Conservation (phyloP, 2,113 vertebrate species). For the Tragelaphus scriptus region DNA sequence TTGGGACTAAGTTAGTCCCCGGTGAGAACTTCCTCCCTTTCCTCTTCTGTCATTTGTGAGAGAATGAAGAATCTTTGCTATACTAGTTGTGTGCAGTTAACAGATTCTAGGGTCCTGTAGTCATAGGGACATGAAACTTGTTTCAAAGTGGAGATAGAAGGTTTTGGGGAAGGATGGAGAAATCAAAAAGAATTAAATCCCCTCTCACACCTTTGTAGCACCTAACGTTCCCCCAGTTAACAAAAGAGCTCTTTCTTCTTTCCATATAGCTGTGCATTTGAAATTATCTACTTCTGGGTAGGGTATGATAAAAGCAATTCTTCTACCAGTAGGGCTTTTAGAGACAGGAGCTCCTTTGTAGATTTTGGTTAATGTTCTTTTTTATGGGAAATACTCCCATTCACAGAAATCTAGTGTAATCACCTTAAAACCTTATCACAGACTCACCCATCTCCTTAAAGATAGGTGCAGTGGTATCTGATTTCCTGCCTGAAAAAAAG, state of each 20-base stretch:
- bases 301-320: neutral
- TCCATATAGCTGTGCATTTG: neutral
- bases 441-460: neutral
- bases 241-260: neutral
- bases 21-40: neutral
- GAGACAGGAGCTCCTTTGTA: neutral
- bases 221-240: neutral
- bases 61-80: neutral
- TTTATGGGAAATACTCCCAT: neutral
- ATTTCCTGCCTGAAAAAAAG: neutral
- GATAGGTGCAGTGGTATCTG: neutral
- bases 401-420: neutral
- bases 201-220: neutral
- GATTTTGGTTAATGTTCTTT: neutral
- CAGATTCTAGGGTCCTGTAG: neutral
- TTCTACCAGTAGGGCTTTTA: neutral
- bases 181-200: neutral
- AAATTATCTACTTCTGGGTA: neutral
- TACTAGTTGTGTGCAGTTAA: neutral
- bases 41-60: neutral
- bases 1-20: neutral
- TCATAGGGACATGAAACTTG: neutral
- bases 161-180: neutral
- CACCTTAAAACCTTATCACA: neutral
- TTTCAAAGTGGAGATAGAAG: neutral